Evolutionary conservation across 2,888 invertebrate species (phyloP).

Genomic region (Nemurella pictetii): DNA sequence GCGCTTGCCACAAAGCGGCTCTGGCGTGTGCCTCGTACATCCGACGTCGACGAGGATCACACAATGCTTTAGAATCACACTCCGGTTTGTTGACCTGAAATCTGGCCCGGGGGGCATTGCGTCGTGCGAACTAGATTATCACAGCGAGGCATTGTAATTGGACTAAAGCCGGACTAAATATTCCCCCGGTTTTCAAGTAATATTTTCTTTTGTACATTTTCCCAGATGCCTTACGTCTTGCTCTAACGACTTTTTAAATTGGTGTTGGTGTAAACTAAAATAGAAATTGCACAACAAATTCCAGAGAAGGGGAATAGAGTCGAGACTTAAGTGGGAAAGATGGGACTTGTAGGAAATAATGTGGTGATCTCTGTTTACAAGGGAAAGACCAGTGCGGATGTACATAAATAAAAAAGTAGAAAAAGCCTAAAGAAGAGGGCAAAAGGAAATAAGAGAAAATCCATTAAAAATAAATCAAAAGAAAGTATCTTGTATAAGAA

Average conservation of each 20-base stretch:
- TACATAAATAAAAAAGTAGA: constrained; percentile 19
- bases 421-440: background rate
- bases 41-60: too few species aligned
- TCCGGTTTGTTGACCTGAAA: background rate
- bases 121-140: background rate
- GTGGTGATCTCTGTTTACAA: constrained; percentile 11
- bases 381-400: background rate
- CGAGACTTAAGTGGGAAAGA: background rate
- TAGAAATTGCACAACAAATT: background rate
- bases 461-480: constrained; percentile 33
- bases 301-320: background rate
- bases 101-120: background rate
- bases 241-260: background rate
- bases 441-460: constrained; percentile 5
- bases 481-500: constrained; percentile 21
- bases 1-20: too few species aligned
- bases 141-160: too few species aligned
- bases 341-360: background rate
- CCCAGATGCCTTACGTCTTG: background rate
- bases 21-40: too few species aligned
- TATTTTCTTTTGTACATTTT: background rate
- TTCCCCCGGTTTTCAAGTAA: background rate
- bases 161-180: too few species aligned
- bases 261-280: background rate
- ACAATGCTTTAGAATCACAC: background rate